A percentile compares a stretch with the other conserved stretches of the same genome.
Conservation (phyloP, 2,888 invertebrate genomes). For the Scaptomyza caliginosa region DNA sequence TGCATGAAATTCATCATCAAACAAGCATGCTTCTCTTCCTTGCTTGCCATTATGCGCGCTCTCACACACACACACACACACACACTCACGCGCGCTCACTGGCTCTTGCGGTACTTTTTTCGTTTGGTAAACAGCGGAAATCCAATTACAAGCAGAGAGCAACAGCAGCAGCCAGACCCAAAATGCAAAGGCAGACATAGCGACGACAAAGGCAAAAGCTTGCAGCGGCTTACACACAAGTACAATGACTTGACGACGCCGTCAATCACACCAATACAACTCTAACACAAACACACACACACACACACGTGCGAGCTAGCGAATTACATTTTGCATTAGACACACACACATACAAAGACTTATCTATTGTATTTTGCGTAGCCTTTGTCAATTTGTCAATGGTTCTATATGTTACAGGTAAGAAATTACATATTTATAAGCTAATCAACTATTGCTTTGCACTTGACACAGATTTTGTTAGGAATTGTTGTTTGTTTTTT, state of each 20-base stretch:
- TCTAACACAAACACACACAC: conserved; percentile 1
- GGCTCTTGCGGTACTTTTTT: not conserved
- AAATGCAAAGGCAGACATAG: conserved; percentile 62
- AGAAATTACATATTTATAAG: too few relatives aligned
- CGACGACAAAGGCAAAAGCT: conserved; percentile 51
- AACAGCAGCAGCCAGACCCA: conserved; percentile 16
- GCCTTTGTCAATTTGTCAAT: too few relatives aligned
- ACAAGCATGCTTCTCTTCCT: conserved; percentile 7
- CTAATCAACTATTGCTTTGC: too few relatives aligned
- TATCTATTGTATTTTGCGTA: not conserved
- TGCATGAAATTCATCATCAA: conserved; percentile 49
- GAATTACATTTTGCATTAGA: conserved; percentile 15
- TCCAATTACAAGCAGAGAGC: conserved; percentile 69
- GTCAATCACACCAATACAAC: conserved; percentile 15
- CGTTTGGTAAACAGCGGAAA: conserved; percentile 67
- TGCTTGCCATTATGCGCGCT: conserved; percentile 3
- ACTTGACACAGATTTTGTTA: conserved; percentile 12
- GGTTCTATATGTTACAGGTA: not conserved
- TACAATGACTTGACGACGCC: conserved; percentile 43
- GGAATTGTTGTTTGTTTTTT: conserved; percentile 12
- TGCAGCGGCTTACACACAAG: conserved; percentile 51
- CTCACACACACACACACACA: conserved; percentile 3
- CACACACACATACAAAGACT: not conserved
- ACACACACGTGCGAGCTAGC: conserved; percentile 7
- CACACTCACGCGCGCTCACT: conserved; percentile 1